These are phyloP conservation scores for Lasioglossum leucozonium DNA, from an alignment of 2,888 invertebrate genomes.

Conservation along the genomic window DNA sequence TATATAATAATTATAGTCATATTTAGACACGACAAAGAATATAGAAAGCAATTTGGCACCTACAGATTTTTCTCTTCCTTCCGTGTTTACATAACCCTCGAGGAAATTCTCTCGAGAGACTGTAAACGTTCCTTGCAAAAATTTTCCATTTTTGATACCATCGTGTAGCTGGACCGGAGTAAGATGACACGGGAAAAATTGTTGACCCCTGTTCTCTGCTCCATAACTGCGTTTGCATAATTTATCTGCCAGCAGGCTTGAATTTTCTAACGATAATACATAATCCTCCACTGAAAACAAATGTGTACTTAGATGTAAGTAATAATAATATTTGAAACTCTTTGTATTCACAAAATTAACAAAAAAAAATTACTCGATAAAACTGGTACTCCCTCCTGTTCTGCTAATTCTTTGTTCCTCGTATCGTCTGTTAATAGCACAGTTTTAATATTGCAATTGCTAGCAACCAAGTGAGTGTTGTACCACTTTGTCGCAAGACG, in stretches of 20 bases:
- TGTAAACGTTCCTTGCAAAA: slow-evolving; percentile 92
- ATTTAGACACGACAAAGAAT: slow-evolving; percentile 23
- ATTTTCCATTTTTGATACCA: slow-evolving; percentile 91
- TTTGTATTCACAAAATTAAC: not conserved
- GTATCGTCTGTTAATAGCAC: slow-evolving; percentile 94
- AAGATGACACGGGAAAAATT: slow-evolving; percentile 94
- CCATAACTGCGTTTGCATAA: slow-evolving; percentile 89
- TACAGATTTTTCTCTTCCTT: slow-evolving; percentile 92
- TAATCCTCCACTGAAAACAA: slow-evolving; percentile 89
- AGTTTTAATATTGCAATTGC: slow-evolving; percentile 85
- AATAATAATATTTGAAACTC: not conserved
- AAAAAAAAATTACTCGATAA: slow-evolving; percentile 87
- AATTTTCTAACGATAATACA: slow-evolving; percentile 89
- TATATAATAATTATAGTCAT: slow-evolving; percentile 36
- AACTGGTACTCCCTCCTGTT: slow-evolving; percentile 89
- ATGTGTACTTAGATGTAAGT: not conserved
- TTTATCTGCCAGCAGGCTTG: slow-evolving; percentile 92
- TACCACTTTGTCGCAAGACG: slow-evolving; percentile 94
- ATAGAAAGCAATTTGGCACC: slow-evolving; percentile 77
- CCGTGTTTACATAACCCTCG: slow-evolving; percentile 94
- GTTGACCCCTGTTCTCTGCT: slow-evolving; percentile 86
- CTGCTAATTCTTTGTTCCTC: slow-evolving; percentile 90
- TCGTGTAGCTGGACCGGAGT: slow-evolving; percentile 91
- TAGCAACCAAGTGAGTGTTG: slow-evolving; percentile 87
- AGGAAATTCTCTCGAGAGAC: slow-evolving; percentile 97